Conservation (phyloP, 92 coral and sea anemone species). For the Ricordea florida region DNA sequence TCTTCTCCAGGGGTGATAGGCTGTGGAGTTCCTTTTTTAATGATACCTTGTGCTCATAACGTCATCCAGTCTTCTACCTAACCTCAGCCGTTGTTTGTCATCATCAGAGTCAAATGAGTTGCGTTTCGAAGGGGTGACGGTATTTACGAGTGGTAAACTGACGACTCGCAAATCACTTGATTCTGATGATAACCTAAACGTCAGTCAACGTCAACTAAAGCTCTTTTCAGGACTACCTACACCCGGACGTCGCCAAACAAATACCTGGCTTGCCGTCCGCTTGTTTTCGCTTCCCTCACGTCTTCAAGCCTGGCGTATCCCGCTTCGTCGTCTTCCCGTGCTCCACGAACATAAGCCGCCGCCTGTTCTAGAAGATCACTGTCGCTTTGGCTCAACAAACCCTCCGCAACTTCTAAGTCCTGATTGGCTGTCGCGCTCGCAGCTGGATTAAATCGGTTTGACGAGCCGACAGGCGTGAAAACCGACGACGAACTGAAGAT, state of each 20-base stretch:
- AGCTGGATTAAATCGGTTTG: constrained; percentile 51
- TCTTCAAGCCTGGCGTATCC: constrained; percentile 94
- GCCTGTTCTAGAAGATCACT: constrained; percentile 41
- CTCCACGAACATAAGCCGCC: constrained; percentile 17
- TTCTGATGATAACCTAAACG: too few relatives aligned
- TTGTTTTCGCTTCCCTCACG: constrained; percentile 42
- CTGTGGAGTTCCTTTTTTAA: too few relatives aligned
- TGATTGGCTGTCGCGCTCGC: constrained; percentile 11
- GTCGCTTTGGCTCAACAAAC: constrained; percentile 18
- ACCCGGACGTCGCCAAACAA: not conserved
- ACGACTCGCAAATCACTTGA: too few relatives aligned
- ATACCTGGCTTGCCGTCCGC: constrained; percentile 21
- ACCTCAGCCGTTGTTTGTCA: too few relatives aligned
- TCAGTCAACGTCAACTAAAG: too few relatives aligned
- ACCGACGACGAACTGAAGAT: constrained; percentile 52
- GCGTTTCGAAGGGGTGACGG: too few relatives aligned
- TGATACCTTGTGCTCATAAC: too few relatives aligned
- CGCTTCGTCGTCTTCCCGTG: constrained; percentile 70
- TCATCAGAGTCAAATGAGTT: too few relatives aligned
- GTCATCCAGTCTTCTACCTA: too few relatives aligned
- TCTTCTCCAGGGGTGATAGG: too few relatives aligned
- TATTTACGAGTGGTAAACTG: too few relatives aligned
- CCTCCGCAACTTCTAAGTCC: constrained; percentile 33
- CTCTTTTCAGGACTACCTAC: too few relatives aligned
- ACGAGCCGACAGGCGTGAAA: constrained; percentile 62